Evolutionary conservation across 2,888 invertebrate genomes (phyloP).

Genomic region (Gymnoscelis rufifasciata): DNA sequence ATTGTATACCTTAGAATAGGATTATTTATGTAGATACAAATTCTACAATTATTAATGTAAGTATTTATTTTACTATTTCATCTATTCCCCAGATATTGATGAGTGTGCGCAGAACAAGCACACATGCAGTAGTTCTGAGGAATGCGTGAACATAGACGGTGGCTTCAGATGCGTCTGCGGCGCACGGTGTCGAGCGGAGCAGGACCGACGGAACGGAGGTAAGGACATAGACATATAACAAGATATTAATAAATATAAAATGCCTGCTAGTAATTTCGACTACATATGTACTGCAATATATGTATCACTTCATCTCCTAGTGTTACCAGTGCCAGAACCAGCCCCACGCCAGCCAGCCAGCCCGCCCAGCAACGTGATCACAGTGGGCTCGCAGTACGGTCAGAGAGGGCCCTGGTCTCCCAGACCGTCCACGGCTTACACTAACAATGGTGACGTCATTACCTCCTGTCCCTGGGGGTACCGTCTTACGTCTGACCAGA

Average conservation of each 20-base stretch:
- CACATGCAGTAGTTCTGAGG: conserved; percentile 54
- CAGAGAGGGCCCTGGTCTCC: conserved; percentile 54
- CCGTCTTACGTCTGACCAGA: conserved; percentile 83
- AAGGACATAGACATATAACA: too few relatives aligned
- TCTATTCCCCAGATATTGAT: conserved; percentile 82
- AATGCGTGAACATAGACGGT: conserved; percentile 88
- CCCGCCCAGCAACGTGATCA: conserved; percentile 54
- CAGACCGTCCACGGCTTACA: conserved; percentile 46
- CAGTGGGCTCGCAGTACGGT: conserved; percentile 69
- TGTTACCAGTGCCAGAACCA: conserved; percentile 24
- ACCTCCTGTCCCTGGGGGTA: conserved; percentile 88
- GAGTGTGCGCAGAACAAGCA: conserved; percentile 82
- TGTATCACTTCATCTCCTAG: too few relatives aligned
- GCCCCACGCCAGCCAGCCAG: conserved; percentile 25
- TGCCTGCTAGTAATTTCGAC: too few relatives aligned
- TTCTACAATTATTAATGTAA: too few relatives aligned
- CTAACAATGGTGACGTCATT: conserved; percentile 42
- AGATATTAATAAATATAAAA: too few relatives aligned
- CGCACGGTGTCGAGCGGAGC: conserved; percentile 41
- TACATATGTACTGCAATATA: too few relatives aligned
- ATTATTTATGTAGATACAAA: too few relatives aligned
- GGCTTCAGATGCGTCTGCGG: conserved; percentile 83
- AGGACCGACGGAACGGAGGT: conserved; percentile 30
- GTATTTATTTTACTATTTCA: too few relatives aligned
- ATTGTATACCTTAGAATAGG: too few relatives aligned